Percentiles rank a stretch among this genome's conserved stretches.
Evolutionary conservation across 2,113 vertebrate genomes (phyloP).

Genomic region (Aegotheles bennettii): DNA sequence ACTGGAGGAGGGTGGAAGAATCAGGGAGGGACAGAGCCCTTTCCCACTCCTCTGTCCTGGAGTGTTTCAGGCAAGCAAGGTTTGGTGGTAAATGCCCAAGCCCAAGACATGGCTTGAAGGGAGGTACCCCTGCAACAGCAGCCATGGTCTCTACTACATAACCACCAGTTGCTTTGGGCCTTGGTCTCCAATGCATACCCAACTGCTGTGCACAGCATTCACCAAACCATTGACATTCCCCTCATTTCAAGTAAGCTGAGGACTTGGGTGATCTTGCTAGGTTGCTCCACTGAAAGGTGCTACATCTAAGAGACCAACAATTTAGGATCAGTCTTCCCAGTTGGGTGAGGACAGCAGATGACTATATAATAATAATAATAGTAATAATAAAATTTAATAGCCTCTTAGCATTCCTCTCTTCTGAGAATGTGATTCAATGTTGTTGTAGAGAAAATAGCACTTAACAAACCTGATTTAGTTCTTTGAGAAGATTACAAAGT

Average conservation of each 20-base stretch:
- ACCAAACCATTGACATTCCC: neutral
- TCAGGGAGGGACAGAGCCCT: neutral
- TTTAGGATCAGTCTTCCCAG: neutral
- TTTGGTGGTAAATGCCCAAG: neutral
- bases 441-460: conserved; percentile 45
- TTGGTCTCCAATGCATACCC: fast-evolving
- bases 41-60: neutral
- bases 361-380: neutral
- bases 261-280: neutral
- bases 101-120: neutral
- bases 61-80: neutral
- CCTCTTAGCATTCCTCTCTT: neutral
- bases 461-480: conserved; percentile 49
- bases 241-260: neutral
- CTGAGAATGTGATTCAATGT: conserved; percentile 44
- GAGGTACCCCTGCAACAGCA: neutral
- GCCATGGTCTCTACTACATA: neutral
- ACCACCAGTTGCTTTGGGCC: neutral
- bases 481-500: conserved; percentile 45
- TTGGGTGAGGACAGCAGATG: neutral
- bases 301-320: neutral
- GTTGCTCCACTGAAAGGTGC: neutral
- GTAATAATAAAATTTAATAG: neutral
- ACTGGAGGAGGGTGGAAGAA: neutral
- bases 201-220: neutral